These are phyloP conservation scores for Microdon myrmicae DNA, from an alignment of 2,888 invertebrate genomes.

Conservation along the genomic window DNA sequence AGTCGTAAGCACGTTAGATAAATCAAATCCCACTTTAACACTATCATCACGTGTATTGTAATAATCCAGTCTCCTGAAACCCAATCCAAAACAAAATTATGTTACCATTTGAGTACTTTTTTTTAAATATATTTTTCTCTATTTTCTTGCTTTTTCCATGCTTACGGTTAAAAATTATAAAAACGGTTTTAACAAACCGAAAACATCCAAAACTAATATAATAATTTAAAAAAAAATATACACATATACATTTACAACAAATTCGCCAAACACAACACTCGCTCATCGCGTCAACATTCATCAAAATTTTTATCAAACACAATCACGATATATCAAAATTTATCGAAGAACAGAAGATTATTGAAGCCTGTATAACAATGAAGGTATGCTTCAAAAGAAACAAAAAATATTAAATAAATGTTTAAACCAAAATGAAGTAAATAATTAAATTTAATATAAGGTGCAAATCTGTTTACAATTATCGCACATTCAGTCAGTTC, in stretches of 20 bases:
- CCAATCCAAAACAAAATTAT: slow-evolving; percentile 13
- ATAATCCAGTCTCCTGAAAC: slow-evolving; percentile 5
- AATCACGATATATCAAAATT: slow-evolving; percentile 65
- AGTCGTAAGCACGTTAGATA: slow-evolving; percentile 2
- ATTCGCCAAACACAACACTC: slow-evolving; percentile 52
- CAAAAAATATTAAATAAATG: slow-evolving; percentile 17
- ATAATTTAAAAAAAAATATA: slow-evolving; percentile 54
- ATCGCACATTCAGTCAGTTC: slow-evolving; percentile 32
- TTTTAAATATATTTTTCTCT: slow-evolving; percentile 45
- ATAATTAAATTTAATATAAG: slow-evolving; percentile 33
- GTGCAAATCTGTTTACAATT: slow-evolving; percentile 48
- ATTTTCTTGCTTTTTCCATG: slow-evolving; percentile 52
- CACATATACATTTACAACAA: slow-evolving; percentile 52
- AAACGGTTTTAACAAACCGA: slow-evolving; percentile 51
- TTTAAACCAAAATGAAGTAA: slow-evolving; percentile 16
- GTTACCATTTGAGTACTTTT: slow-evolving; percentile 37
- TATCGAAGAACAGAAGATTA: slow-evolving; percentile 81
- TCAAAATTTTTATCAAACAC: slow-evolving; percentile 33
- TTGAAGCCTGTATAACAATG: slow-evolving; percentile 93
- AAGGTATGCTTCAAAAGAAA: slow-evolving; percentile 75
- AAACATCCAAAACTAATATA: slow-evolving; percentile 55
- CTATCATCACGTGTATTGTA: slow-evolving; percentile 15
- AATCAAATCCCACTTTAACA: slow-evolving; percentile 2
- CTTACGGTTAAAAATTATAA: slow-evolving; percentile 47
- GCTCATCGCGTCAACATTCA: slow-evolving; percentile 49